Evolutionary conservation across 2,888 invertebrate genomes (phyloP).

Genomic region (Drosophila sordidula): DNA sequence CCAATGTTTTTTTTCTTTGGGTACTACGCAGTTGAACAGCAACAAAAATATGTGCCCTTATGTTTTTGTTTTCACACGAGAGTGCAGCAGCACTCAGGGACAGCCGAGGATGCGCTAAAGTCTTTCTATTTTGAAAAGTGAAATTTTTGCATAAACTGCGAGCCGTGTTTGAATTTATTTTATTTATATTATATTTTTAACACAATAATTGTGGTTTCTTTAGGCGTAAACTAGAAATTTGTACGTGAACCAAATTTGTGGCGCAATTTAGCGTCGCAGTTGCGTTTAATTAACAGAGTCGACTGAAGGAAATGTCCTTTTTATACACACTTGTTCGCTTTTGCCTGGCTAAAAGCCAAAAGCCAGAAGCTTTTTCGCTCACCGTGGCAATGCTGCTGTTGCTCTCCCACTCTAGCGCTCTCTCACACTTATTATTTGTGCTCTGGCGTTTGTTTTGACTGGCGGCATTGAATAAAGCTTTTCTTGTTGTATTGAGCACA

Average conservation of each 20-base stretch:
- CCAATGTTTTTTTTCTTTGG: conserved; percentile 16
- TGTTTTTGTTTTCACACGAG: conserved; percentile 53
- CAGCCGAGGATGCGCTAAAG: conserved; percentile 41
- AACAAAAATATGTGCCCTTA: conserved; percentile 19
- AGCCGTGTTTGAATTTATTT: neutral
- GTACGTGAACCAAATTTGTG: conserved; percentile 30
- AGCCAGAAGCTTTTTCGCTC: conserved; percentile 59
- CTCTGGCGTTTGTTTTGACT: conserved; percentile 52
- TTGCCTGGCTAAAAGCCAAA: conserved; percentile 50
- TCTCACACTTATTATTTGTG: conserved; percentile 7
- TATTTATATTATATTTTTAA: conserved; percentile 16
- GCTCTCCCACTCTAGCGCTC: conserved; percentile 25
- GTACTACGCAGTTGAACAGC: conserved; percentile 66
- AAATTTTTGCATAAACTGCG: neutral
- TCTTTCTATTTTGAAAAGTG: conserved; percentile 28
- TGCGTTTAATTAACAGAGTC: conserved; percentile 72
- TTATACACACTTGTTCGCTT: conserved; percentile 84
- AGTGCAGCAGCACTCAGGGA: conserved; percentile 51
- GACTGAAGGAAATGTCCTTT: conserved; percentile 78
- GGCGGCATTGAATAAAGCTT: conserved; percentile 46
- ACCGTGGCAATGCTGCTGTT: conserved; percentile 36
- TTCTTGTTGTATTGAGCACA: conserved; percentile 29
- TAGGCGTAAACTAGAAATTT: conserved; percentile 45
- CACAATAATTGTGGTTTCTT: conserved; percentile 27
- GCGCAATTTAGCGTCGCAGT: conserved; percentile 67